Percentiles rank a stretch among this genome's conserved stretches.
These are phyloP conservation scores for Prolemur simus DNA, from an alignment of 2,113 vertebrate species.

Conservation along the genomic window DNA sequence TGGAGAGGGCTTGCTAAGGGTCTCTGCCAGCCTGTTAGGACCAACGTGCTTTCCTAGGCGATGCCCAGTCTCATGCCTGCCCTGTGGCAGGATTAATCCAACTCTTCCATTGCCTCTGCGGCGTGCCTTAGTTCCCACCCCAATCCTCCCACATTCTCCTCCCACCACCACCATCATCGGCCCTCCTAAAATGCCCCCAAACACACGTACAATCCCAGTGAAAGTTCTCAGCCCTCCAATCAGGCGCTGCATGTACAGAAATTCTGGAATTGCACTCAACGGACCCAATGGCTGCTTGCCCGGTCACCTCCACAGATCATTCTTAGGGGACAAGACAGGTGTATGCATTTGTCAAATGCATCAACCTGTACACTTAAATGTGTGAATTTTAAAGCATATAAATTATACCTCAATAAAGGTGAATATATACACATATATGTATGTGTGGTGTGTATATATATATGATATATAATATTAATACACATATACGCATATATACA, in stretches of 20 bases:
- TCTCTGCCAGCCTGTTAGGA: background rate
- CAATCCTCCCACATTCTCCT: background rate
- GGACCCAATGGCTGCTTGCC: rapidly evolving
- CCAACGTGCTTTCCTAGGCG: background rate
- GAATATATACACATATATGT: background rate
- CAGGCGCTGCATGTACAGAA: background rate
- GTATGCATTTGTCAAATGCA: background rate
- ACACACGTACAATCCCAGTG: background rate
- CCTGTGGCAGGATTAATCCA: background rate
- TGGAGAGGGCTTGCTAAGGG: background rate
- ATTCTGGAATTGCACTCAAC: background rate
- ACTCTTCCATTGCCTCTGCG: background rate
- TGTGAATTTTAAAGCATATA: background rate
- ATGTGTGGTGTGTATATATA: background rate
- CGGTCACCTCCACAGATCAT: background rate
- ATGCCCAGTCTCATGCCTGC: background rate
- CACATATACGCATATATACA: background rate
- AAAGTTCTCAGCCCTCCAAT: background rate
- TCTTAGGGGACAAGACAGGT: background rate
- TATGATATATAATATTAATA: background rate
- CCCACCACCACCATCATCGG: background rate
- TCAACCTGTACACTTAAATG: background rate
- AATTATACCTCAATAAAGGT: background rate
- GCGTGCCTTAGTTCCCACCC: background rate
- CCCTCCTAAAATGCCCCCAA: background rate